Base-by-base conservation (phyloP, 2,797 vertebrate species). In the Ispidina picta region DNA sequence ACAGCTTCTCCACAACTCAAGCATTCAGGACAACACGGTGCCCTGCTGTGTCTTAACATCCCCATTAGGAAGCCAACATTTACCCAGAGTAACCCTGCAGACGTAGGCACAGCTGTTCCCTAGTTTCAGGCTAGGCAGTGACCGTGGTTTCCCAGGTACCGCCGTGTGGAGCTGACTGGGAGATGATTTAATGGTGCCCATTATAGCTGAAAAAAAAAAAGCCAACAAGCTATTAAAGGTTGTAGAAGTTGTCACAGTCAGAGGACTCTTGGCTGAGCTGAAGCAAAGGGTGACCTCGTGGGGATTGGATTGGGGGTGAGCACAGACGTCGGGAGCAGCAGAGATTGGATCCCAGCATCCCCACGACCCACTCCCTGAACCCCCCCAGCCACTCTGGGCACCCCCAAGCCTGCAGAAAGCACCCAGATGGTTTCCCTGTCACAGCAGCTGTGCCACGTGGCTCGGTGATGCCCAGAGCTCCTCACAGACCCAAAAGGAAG, bases 301-400 rank as follows among this genome's bases (percentile, higher is more conserved):
- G 5, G 49, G 23, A 23, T 60, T 65, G 8, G 1, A 46, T 70
- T 90, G 64, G 23, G 6, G 76, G 66, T 1, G 33, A 51, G 68
- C 54, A 25, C 54, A 52, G 54, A 82, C 25, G 0, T 33, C 78
- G 60, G 56, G 35, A 72, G 2, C 28, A 62, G 77, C 70, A 9
- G 58, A 63, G n/a, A 33, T 8, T 37, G 35, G 35, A 37, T 37
- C 35, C 35, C 35, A 37, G 35, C 35, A 37, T 37, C 35, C 35
- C 35, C 35, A 37, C 10, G 10, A 37, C 19, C 31, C 20, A 1
- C n/a, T 16, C 6, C 0, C 2, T 11, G 58, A 48, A 71, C 58
- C 37, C 63, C 63, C 41, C 23, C 16, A 8, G 4, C 11, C 37
- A 10, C 62, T 0, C 48, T 5, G 59, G 19, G 29, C 46, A 28